Evolutionary conservation across 2,888 invertebrate genomes (phyloP).

Genomic region (Hypsopygia costalis): DNA sequence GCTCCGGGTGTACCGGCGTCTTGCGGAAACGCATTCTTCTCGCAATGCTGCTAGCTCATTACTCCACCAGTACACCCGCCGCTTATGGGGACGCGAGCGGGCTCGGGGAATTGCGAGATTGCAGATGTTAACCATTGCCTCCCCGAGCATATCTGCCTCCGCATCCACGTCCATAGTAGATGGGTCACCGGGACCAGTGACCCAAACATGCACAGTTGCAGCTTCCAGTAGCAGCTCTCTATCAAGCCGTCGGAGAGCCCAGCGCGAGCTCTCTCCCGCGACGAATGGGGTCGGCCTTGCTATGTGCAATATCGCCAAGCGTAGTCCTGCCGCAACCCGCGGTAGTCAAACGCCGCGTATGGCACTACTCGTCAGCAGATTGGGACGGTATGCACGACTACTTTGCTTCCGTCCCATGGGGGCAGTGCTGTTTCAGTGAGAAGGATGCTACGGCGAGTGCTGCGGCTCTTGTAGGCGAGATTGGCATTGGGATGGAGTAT

Average conservation of each 20-base stretch:
- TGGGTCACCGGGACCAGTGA: background rate
- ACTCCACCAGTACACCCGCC: conserved; percentile 19
- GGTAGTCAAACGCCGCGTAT: too few relatives aligned
- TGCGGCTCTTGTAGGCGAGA: too few relatives aligned
- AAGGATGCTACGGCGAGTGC: too few relatives aligned
- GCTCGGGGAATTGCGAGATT: background rate
- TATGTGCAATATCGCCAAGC: too few relatives aligned
- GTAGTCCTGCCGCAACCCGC: too few relatives aligned
- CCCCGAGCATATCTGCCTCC: background rate
- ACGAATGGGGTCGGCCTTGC: too few relatives aligned
- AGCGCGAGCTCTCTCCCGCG: background rate
- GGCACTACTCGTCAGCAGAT: too few relatives aligned
- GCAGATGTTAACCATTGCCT: background rate
- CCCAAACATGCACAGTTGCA: background rate
- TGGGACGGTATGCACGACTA: too few relatives aligned
- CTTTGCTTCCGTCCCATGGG: too few relatives aligned
- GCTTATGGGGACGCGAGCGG: background rate
- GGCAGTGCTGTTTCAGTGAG: too few relatives aligned
- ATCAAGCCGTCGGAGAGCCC: conserved; percentile 1
- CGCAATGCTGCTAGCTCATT: conserved; percentile 12
- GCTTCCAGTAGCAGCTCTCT: background rate
- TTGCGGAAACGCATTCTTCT: conserved; percentile 5
- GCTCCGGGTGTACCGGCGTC: conserved; percentile 13
- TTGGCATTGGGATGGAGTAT: too few relatives aligned
- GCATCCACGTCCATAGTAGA: background rate